Base-by-base conservation (phyloP, 2,888 invertebrate genomes). In the Drosophila subsilvestris region DNA sequence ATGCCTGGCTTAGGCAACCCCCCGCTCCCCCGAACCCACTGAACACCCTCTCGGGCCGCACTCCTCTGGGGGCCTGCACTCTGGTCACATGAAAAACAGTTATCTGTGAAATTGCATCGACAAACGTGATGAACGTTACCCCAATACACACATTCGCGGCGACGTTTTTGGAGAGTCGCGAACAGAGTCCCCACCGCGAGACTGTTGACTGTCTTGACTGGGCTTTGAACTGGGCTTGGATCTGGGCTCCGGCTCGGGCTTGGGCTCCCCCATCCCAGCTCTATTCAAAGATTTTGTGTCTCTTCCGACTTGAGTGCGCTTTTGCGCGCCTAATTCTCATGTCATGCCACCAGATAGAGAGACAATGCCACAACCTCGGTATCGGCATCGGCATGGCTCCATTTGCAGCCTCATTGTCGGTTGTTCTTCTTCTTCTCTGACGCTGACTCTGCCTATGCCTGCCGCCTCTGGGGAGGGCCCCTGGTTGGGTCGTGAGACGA, bases 41-140 rank as follows among this genome's bases (percentile, higher is more conserved):
- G 22, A 8, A 32, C 10, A 1, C 9, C 18, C 50, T 12, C 49
- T 20, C 17, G 3, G 3, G 29, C 14, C 44, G 17, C 44, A 18
- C 25, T n/a, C 27, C 27, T 7, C n/a, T n/a, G n/a, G 37, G 37
- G 37, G 10, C 44, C n/a, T n/a, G 27, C 29, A 18, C 55, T 32
- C 45, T 55, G 58, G 55, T 83, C 80, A 86, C 85, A 76, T 75
- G 76, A 87, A 71, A 85, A 83, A 84, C 88, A 82, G 88, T 88
- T 89, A 88, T 88, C 89, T 89, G 79, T 75, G 78, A 79, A 83
- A 86, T 86, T 88, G 86, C 89, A 89, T 88, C 88, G 84, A 76
- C 78, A 88, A 88, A 89, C 87, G 88, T 86, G 89, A 86, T 82
- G 85, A 79, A 86, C 80, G 80, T 86, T 89, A 86, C 85, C 89